Evolutionary conservation across 2,888 invertebrate species (phyloP).

Genomic region (Nephrotoma guestfalica): DNA sequence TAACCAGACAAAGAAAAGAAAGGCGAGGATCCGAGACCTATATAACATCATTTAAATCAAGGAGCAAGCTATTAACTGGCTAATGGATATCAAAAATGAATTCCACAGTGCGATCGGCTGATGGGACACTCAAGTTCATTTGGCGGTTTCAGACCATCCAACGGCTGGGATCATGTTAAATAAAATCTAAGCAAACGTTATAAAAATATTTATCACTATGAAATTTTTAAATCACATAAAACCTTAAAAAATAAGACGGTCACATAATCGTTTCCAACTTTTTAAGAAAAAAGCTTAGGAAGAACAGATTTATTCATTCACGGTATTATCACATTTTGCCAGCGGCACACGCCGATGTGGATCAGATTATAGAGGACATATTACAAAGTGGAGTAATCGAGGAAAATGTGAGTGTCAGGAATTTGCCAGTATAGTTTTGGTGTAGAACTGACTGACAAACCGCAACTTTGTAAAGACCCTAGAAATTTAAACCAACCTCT

Average conservation of each 20-base stretch:
- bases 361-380: slow-evolving; percentile 20
- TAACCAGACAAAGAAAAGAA: neutral
- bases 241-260: neutral
- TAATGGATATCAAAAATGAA: neutral
- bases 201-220: no score
- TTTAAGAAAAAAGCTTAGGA: neutral
- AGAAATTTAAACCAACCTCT: neutral
- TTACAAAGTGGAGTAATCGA: slow-evolving; percentile 18
- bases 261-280: neutral
- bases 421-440: slow-evolving; percentile 18
- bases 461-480: neutral
- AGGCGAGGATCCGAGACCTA: neutral
- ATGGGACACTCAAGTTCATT: neutral
- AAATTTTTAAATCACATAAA: neutral
- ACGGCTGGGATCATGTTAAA: no score
- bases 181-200: no score
- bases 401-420: slow-evolving; percentile 18
- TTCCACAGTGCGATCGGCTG: neutral
- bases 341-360: slow-evolving; percentile 11
- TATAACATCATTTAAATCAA: neutral
- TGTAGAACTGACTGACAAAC: slow-evolving; percentile 9
- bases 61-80: neutral
- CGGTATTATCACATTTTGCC: slow-evolving; percentile 14
- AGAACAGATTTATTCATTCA: slow-evolving; percentile 7
- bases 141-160: neutral